Evolutionary conservation across 2,888 invertebrate genomes (phyloP).

Genomic region (Alcis repandata): DNA sequence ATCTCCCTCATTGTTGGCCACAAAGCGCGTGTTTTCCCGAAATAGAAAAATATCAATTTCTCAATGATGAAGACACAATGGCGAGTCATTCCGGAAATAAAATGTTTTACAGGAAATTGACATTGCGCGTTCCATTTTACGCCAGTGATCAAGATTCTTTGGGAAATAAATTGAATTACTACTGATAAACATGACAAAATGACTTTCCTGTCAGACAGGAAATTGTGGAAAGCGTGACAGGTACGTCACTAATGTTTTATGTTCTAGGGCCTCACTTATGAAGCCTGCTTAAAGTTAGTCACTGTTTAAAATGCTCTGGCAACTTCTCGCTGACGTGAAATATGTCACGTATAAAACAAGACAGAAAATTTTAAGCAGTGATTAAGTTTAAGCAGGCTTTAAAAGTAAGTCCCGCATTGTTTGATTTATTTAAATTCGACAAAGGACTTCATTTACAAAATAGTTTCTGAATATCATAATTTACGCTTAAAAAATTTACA

Average conservation of each 20-base stretch:
- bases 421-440: too few relatives aligned
- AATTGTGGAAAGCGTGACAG: neutral
- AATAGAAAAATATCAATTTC: slow-evolving; percentile 19
- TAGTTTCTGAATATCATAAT: too few relatives aligned
- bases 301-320: too few relatives aligned
- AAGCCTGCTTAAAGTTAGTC: too few relatives aligned
- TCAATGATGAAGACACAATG: slow-evolving; percentile 27
- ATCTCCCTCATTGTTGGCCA: neutral
- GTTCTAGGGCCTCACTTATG: neutral
- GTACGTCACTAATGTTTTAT: neutral
- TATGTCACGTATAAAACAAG: too few relatives aligned
- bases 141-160: slow-evolving; percentile 27
- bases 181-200: slow-evolving; percentile 22
- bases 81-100: slow-evolving; percentile 20
- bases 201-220: slow-evolving; percentile 5
- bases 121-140: slow-evolving; percentile 31
- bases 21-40: neutral
- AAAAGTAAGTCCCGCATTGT: too few relatives aligned
- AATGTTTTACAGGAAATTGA: slow-evolving; percentile 34
- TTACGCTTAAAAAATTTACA: too few relatives aligned
- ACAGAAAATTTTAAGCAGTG: too few relatives aligned
- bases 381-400: too few relatives aligned
- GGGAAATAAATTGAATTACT: slow-evolving; percentile 23
- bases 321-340: too few relatives aligned
- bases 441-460: too few relatives aligned